These are phyloP conservation scores for Blastobasis adustella DNA, from an alignment of 2,888 invertebrate genomes.

Conservation along the genomic window DNA sequence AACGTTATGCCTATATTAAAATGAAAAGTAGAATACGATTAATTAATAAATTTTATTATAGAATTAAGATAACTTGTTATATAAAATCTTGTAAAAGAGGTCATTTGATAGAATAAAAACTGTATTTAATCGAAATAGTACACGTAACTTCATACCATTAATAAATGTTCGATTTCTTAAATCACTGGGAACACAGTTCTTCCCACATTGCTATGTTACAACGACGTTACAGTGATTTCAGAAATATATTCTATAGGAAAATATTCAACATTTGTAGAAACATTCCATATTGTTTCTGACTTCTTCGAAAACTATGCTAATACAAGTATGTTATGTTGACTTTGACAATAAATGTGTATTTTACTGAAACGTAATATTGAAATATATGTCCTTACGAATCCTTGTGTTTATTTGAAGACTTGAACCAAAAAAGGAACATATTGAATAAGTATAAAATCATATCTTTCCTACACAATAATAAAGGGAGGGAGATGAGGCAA, in stretches of 20 bases:
- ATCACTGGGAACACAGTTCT: not conserved
- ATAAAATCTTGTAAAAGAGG: not conserved
- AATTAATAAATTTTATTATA: not conserved
- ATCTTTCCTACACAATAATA: too few species aligned
- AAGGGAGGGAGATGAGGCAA: too few species aligned
- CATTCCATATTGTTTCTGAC: constrained; percentile 29
- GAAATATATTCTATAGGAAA: not conserved
- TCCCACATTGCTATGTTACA: too few species aligned
- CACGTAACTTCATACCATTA: constrained; percentile 12
- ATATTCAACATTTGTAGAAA: constrained; percentile 25
- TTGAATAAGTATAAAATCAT: too few species aligned
- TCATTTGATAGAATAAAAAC: constrained; percentile 11
- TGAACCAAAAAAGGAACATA: too few species aligned
- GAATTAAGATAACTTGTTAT: not conserved
- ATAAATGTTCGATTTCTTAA: not conserved
- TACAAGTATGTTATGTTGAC: constrained; percentile 56
- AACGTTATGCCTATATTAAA: not conserved
- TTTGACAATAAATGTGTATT: constrained; percentile 74
- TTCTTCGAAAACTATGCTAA: constrained; percentile 48
- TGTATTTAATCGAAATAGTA: constrained; percentile 27
- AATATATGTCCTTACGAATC: constrained; percentile 55
- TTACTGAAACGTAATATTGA: constrained; percentile 48
- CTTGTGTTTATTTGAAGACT: not conserved
- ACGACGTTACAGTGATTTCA: too few species aligned
- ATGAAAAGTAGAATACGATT: not conserved